These are phyloP conservation scores for Nyleta sp. DNA, from an alignment of 2,888 invertebrate species.

Conservation along the genomic window DNA sequence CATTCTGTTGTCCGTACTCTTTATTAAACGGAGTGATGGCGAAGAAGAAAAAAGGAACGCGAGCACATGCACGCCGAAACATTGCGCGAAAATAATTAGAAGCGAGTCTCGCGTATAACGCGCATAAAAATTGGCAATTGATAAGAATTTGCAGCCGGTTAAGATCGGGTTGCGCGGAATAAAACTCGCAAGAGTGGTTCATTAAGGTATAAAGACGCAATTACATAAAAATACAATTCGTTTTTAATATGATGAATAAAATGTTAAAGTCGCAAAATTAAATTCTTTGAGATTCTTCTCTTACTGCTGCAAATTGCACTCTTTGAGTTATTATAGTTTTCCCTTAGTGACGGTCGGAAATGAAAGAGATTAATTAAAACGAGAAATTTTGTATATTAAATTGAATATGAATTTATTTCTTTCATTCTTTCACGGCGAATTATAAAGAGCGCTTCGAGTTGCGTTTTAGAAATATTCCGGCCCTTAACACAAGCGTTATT, in stretches of 20 bases:
- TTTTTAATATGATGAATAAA: constrained; percentile 50
- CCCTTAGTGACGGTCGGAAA: constrained; percentile 51
- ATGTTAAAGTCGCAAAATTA: constrained; percentile 57
- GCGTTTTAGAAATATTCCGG: constrained; percentile 28
- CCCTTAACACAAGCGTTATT: constrained; percentile 28
- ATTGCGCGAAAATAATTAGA: constrained; percentile 42
- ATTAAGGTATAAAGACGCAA: constrained; percentile 55
- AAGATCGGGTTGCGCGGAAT: constrained; percentile 3
- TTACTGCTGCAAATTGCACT: constrained; percentile 59
- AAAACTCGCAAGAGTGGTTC: constrained; percentile 32
- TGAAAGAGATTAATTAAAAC: constrained; percentile 60
- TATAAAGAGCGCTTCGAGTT: constrained; percentile 36
- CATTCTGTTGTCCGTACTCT: constrained; percentile 50
- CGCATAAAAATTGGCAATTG: constrained; percentile 41
- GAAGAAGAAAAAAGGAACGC: constrained; percentile 27
- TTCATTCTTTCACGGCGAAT: constrained; percentile 40
- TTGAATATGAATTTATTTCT: constrained; percentile 57
- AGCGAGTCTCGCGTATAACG: constrained; percentile 11
- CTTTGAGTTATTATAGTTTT: constrained; percentile 61
- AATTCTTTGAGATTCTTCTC: constrained; percentile 53
- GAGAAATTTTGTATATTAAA: constrained; percentile 56
- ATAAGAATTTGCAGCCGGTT: constrained; percentile 24
- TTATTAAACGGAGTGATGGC: constrained; percentile 40
- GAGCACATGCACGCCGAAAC: too few relatives aligned
- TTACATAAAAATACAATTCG: constrained; percentile 49